A percentile compares a stretch with the other conserved stretches of the same genome.
Conservation (phyloP, 2,113 vertebrate species). For the Sakesphorus luctuosus region DNA sequence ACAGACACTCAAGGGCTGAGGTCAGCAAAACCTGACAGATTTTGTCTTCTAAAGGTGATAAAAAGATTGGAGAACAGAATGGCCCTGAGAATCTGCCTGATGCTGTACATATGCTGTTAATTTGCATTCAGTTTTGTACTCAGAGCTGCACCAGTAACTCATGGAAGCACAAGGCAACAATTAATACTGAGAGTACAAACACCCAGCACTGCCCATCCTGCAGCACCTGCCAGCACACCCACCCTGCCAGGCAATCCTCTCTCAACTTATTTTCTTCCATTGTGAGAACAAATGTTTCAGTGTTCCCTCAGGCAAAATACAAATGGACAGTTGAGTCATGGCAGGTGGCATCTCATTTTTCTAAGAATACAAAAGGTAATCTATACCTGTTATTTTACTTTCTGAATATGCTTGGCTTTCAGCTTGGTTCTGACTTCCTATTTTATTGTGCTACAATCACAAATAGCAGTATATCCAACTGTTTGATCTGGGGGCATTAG, state of each 20-base stretch:
- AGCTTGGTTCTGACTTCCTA: background rate
- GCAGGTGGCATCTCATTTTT: slow-evolving; percentile 10
- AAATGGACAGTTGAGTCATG: background rate
- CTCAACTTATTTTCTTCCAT: background rate
- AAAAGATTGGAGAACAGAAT: background rate
- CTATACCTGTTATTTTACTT: background rate
- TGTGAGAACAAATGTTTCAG: background rate
- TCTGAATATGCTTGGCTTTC: background rate
- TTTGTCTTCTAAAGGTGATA: background rate
- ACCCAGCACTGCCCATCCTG: background rate
- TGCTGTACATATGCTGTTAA: background rate
- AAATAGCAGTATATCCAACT: background rate
- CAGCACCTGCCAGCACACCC: background rate
- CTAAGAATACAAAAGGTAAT: background rate
- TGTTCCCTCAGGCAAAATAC: slow-evolving; percentile 4
- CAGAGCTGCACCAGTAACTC: background rate
- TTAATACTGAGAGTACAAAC: background rate
- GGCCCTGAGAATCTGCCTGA: background rate
- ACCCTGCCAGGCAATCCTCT: background rate
- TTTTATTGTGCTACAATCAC: background rate
- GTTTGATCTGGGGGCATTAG: background rate
- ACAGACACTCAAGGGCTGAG: background rate
- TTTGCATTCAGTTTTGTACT: background rate
- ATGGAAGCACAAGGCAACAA: background rate
- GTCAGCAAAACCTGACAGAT: background rate